Conservation (phyloP, 2,888 invertebrate species). For the Yponomeuta cagnagella region DNA sequence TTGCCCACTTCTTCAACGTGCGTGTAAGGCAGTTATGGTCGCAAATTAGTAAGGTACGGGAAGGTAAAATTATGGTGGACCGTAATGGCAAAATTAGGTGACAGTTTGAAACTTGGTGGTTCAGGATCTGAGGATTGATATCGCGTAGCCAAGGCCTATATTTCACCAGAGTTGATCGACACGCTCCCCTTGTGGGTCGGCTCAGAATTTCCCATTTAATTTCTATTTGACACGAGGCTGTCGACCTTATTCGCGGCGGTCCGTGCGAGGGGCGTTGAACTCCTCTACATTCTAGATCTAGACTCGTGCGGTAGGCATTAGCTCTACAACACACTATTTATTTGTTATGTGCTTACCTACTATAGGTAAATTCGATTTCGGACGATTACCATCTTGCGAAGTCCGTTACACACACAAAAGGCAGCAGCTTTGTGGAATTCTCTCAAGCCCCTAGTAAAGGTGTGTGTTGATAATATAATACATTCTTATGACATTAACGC, state of each 20-base stretch:
- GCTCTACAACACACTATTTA: not conserved
- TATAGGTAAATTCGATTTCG: not conserved
- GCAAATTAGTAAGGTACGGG: no score
- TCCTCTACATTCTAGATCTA: not conserved
- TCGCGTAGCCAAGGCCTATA: no score
- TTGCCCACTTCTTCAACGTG: no score
- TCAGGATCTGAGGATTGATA: no score
- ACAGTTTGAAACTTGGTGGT: no score
- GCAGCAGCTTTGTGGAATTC: not conserved
- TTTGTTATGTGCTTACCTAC: not conserved
- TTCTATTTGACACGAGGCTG: not conserved
- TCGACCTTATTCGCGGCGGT: conserved; percentile 1
- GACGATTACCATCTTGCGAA: not conserved
- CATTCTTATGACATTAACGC: no score
- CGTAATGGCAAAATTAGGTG: no score
- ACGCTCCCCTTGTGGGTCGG: not conserved
- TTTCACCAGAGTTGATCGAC: not conserved
- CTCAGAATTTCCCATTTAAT: not conserved
- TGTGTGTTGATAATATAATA: not conserved
- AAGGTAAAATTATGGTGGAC: no score
- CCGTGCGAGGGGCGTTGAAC: not conserved
- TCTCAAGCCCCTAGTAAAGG: not conserved
- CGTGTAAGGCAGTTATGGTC: no score
- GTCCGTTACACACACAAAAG: not conserved
- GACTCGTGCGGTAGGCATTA: not conserved